These are phyloP conservation scores for Geopemphigus sp. DNA, from an alignment of 1,140 invertebrate genomes.

Conservation along the genomic window DNA sequence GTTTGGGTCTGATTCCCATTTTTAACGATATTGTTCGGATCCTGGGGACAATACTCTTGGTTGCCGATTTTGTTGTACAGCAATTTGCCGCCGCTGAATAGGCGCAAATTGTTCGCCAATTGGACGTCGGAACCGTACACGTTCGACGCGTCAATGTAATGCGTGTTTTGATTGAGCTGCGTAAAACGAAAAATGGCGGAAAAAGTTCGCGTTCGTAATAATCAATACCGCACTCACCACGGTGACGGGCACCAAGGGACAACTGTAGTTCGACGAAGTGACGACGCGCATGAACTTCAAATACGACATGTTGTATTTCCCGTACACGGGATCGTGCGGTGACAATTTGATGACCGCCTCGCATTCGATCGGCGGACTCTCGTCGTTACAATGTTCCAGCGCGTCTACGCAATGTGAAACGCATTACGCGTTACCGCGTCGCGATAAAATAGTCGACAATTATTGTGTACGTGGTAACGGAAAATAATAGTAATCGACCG, in stretches of 20 bases:
- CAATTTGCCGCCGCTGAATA: constrained; percentile 9
- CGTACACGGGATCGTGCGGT: not conserved
- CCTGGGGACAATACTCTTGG: not conserved
- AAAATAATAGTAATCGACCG: too few relatives aligned
- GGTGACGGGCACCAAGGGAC: not conserved
- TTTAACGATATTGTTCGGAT: not conserved
- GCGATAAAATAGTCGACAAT: too few relatives aligned
- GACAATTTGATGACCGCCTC: not conserved
- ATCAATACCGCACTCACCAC: constrained; percentile 6
- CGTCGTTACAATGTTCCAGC: not conserved
- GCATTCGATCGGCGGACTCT: not conserved
- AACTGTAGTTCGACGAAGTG: not conserved
- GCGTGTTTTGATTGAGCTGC: constrained; percentile 24
- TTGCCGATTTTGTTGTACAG: not conserved
- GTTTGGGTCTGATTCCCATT: not conserved
- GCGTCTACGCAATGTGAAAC: not conserved
- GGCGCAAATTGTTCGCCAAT: not conserved
- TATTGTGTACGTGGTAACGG: too few relatives aligned
- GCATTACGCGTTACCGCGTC: too few relatives aligned
- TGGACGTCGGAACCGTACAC: not conserved
- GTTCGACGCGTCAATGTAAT: constrained; percentile 11
- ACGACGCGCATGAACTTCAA: constrained; percentile 4
- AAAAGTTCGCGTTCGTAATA: not conserved
- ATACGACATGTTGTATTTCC: not conserved
- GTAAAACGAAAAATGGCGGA: not conserved